Percentiles rank a stretch among this genome's conserved stretches.
Conservation (phyloP, 2,113 vertebrate species). For the Fregata magnificens region DNA sequence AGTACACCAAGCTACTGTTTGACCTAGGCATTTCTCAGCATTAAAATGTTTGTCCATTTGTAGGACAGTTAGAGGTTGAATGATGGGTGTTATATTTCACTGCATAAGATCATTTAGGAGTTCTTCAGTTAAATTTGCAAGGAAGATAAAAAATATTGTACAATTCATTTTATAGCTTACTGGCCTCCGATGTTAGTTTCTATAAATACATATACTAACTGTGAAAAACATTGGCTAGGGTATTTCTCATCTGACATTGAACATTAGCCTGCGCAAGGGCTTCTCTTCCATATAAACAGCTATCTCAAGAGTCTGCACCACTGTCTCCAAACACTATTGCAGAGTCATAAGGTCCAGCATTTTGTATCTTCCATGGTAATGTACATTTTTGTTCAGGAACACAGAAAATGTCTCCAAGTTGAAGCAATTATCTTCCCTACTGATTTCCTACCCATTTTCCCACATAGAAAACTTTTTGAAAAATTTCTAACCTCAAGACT, state of each 20-base stretch:
- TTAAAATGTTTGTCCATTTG: background rate
- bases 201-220: conserved; percentile 16
- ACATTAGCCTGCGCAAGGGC: background rate
- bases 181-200: background rate
- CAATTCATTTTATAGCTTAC: background rate
- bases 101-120: background rate
- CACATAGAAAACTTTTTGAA: background rate
- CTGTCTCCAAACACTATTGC: background rate
- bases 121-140: background rate
- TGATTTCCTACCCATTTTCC: background rate
- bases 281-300: background rate
- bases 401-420: background rate
- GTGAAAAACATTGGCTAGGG: background rate
- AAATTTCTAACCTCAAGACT: background rate
- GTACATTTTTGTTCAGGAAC: background rate
- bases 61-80: background rate
- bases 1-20: background rate
- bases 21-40: background rate
- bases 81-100: background rate
- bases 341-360: background rate
- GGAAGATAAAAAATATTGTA: background rate
- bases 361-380: background rate
- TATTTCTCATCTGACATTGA: background rate
- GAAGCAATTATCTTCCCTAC: conserved; percentile 8
- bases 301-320: background rate